Evolutionary conservation across 2,797 vertebrate species (phyloP), one percentile per base, ranked within the genome.

Genomic region (Acestrorhynchus altus): DNA sequence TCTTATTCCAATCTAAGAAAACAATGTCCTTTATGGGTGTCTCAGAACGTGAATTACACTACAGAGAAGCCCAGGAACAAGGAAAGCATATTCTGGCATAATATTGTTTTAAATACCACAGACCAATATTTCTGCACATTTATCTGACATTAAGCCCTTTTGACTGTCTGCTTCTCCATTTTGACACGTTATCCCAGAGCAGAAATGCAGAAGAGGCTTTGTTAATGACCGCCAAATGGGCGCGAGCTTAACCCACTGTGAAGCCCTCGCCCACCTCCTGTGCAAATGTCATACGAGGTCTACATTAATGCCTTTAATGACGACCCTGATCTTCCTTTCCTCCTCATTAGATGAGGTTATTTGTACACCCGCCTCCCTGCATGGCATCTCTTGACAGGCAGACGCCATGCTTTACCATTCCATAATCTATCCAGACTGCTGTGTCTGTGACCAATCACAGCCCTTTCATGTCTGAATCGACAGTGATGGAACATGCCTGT

Each of bases 381-480:
- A 39, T 16, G n/a, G 31, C 24, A 9, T 4, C 59, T 61, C 78
- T 86, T 78, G 28, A 82, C 80, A 63, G 56, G 26, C 85, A 89
- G 85, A 87, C 80, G 77, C 79, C 76, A 80, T 82, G 80, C 80
- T 80, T 80, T 77, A 78, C 86, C 80, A 88, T 86, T 88, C 77
- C 31, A 18, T 92, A 93, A 94, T 92, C 91, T 83, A 69, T 85
- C 88, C 89, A 86, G 83, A 39, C 87, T 87, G 89, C 83, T 80
- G 83, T 73, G 60, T 80, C 91, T 86, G 85, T 90, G 89, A 92
- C 92, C 90, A 92, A 91, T 92, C 88, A 11, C 1, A 59, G 24
- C 78, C 69, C 87, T 91, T 90, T 91, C 82, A 89, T 90, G 88
- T 89, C 86, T 40, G 11, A 57, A 51, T 78, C 31, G 54, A 40